phyloP scores from a whole-genome alignment of 2,797 vertebrate species.

The Galagoides demidoff region DNA sequence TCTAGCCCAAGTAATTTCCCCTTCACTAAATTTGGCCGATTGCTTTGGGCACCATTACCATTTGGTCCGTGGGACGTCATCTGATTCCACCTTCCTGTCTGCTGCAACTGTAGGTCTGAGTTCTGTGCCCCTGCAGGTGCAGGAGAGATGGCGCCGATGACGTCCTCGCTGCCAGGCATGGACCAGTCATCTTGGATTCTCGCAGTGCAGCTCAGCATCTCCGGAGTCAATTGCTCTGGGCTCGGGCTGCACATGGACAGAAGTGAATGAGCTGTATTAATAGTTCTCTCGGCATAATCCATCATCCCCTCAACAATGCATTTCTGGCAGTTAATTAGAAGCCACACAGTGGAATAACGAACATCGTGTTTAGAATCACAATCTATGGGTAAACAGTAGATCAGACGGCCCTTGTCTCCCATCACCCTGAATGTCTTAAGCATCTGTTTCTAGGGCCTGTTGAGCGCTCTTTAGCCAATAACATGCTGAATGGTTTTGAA shows the following conservation, averaged over 20 bases:
- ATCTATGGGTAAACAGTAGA: conserved; percentile 79
- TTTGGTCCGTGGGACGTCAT: background rate
- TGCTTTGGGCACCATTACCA: background rate
- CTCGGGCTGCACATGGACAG: conserved; percentile 80
- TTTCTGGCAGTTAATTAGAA: conserved; percentile 94
- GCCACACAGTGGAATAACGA: conserved; percentile 89
- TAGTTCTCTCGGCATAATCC: conserved; percentile 89
- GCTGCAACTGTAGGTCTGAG: background rate
- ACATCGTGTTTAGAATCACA: conserved; percentile 88
- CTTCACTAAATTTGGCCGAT: background rate
- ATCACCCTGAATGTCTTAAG: conserved; percentile 72
- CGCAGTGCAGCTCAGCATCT: conserved; percentile 41
- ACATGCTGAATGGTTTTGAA: conserved; percentile 56
- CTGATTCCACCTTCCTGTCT: background rate
- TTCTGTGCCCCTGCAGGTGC: background rate
- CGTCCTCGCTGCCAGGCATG: conserved; percentile 51
- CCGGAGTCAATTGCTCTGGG: conserved; percentile 75
- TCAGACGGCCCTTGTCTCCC: conserved; percentile 61
- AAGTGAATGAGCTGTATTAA: conserved; percentile 89
- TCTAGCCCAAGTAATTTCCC: background rate
- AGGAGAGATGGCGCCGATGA: conserved; percentile 31
- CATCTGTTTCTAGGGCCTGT: conserved; percentile 62
- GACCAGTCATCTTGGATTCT: background rate
- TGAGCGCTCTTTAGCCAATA: conserved; percentile 69
- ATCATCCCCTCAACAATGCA: conserved; percentile 90